Base-by-base conservation (phyloP, 2,888 invertebrate species). In the Andrena fulva region DNA sequence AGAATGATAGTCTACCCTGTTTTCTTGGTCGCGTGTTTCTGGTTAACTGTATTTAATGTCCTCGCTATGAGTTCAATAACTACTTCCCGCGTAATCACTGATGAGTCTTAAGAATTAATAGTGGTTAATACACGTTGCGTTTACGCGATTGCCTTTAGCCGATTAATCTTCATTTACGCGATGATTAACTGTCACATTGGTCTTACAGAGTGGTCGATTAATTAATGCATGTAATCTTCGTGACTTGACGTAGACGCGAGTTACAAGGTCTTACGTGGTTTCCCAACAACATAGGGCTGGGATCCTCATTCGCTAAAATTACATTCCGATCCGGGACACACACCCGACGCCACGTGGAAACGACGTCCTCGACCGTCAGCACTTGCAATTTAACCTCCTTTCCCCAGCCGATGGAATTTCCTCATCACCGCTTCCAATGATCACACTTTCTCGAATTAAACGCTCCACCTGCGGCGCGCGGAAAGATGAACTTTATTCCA, bases 361-460 rank as follows among this genome's bases (percentile, higher is more conserved):
- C 54, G 59, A 42, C 29, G 75, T 71, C 76, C 68, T 63, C 82
- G 82, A 80, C 71, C 48, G 12, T 20, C 42, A 80, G 80, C 52
- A 54, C 77, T 83, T 66, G 77, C 83, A 67, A 74, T 77, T 77
- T 70, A 77, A 83, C 60, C 74, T 75, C 73, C 78, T 78, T 78
- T 63, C 59, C 66, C 42, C 24, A 35, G 42, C 56, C 82, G 52
- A 78, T 70, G 77, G 82, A 71, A 82, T 74, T 84, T 75, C 71
- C 67, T 82, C 83, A 68, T 82, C 82, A 74, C 70, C 59, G 74
- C 42, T 12, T 50, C 62, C 77, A 24, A 56, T 62, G 82, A 82
- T 78, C 77, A 56, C 73, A 68, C 78, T 60, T 50, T 66, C 83
- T 78, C 71, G 29, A 82, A 84, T 84, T 82, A 82, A 78, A 77